Conservation (phyloP, 2,797 vertebrate genomes). For the Antrozous pallidus region DNA sequence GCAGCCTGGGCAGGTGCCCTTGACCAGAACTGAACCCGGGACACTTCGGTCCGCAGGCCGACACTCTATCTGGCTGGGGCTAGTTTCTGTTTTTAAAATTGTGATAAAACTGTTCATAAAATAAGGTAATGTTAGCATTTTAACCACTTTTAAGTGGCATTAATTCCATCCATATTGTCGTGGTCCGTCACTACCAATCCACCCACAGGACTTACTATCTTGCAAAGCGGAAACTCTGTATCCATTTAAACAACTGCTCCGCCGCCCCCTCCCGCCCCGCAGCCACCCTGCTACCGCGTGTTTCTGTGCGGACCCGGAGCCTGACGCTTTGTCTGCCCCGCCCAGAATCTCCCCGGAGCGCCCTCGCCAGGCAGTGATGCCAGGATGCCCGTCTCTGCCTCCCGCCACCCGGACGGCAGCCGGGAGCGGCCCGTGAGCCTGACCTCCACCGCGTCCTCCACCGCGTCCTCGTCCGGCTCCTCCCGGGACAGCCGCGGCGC, state of each 20-base stretch:
- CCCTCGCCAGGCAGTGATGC: constrained; percentile 82
- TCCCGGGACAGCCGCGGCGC: constrained; percentile 83
- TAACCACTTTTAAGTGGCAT: neutral
- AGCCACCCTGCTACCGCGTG: neutral
- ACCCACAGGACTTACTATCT: neutral
- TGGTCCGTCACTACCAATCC: rapidly evolving
- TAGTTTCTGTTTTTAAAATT: neutral
- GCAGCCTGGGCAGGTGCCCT: neutral
- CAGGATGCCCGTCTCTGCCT: constrained; percentile 82
- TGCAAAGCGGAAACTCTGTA: neutral
- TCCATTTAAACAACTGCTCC: neutral
- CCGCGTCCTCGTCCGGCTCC: constrained; percentile 86
- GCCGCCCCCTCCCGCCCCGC: neutral
- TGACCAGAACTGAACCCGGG: neutral
- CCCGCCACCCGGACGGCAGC: constrained; percentile 76
- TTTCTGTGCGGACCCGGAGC: neutral
- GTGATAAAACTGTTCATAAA: neutral
- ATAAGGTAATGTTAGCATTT: neutral
- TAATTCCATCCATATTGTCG: neutral
- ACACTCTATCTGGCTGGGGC: neutral
- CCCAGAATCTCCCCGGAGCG: constrained; percentile 77
- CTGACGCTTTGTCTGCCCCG: constrained; percentile 78
- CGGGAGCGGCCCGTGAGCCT: constrained; percentile 86
- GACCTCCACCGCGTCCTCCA: constrained; percentile 84
- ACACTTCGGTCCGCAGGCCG: neutral